Evolutionary conservation across 2,888 invertebrate genomes (phyloP), one percentile per base, ranked within the genome.

Genomic region (Tetranychus piercei): DNA sequence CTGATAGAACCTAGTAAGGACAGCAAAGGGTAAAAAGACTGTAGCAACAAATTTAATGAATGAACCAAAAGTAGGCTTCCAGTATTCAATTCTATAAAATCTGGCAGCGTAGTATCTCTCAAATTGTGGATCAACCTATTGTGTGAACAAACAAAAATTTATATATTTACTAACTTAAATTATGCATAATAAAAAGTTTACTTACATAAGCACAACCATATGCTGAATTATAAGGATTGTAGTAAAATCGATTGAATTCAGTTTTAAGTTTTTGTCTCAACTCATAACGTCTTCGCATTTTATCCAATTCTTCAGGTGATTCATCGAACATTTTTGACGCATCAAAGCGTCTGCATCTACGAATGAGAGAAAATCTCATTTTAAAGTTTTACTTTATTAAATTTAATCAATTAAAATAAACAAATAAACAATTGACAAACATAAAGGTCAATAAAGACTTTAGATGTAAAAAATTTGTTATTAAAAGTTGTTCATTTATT

Each of bases 121-220:
- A 4, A 91, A 78, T 11, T 88, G 89, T n/a, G 88, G 83, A 82
- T 93, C 93, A 81, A 92, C 89, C 93, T 93, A n/a, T 34, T 6
- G 55, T 20, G 9, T 8, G 15, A 64, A 43, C 23, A 1, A 23
- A 23, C 44, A 44, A 44, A 73, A 73, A 44, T 9, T 44, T 9
- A 20, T 73, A 9, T 5, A 11, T 9, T 64, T n/a, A 65, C 20
- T 22, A 73, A 73, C 2, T 7, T n/a, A 34, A 73, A 23, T 44
- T 11, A 70, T 70, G 20, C 20, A 3, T n/a, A 55, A 34, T 15
- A 34, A n/a, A 22, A 18, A 7, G 44, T 18, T 9, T 15, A 70
- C 72, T 72, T 74, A 76, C 76, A 9, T 72, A 18, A 34, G 71
- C 74, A 9, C 72, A 22, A 44, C 72, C 66, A 8, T 75, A 70